Percentiles rank a stretch among this genome's conserved stretches.
phyloP scores from a whole-genome alignment of 1,140 invertebrate genomes.

The Achatina immaculata region DNA sequence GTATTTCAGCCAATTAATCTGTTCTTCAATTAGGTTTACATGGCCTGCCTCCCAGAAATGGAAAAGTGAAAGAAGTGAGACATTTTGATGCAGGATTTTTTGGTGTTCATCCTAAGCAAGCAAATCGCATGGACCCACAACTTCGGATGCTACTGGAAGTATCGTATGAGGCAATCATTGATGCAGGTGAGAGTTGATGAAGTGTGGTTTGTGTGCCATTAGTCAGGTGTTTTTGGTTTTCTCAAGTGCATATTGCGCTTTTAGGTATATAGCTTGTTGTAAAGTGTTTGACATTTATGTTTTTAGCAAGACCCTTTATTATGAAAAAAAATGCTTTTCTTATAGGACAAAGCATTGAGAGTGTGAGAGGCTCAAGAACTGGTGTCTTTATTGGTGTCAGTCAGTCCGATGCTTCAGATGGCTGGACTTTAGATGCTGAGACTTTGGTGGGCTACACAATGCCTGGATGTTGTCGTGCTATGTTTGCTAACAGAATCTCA shows the following conservation, averaged over 20 bases:
- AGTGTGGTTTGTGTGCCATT: not conserved
- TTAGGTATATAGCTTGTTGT: slow-evolving; percentile 63
- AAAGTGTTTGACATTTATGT: not conserved
- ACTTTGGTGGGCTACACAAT: slow-evolving; percentile 90
- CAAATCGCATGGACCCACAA: slow-evolving; percentile 95
- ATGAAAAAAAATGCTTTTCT: not conserved
- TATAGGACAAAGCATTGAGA: slow-evolving; percentile 82
- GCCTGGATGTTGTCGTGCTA: slow-evolving; percentile 91
- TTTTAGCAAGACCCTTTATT: not conserved
- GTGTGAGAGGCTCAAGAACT: slow-evolving; percentile 85
- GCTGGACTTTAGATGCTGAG: slow-evolving; percentile 76
- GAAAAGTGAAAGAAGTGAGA: slow-evolving; percentile 89
- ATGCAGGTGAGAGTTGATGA: slow-evolving; percentile 80
- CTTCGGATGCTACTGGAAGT: slow-evolving; percentile 89
- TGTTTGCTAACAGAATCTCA: slow-evolving; percentile 96
- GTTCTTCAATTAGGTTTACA: slow-evolving; percentile 74
- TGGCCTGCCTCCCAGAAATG: slow-evolving; percentile 86
- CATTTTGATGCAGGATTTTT: slow-evolving; percentile 95
- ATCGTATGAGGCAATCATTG: slow-evolving; percentile 94
- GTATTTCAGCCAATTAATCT: not conserved
- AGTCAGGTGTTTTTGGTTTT: slow-evolving; percentile 76
- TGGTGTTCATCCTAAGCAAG: slow-evolving; percentile 92
- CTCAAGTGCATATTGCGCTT: slow-evolving; percentile 81
- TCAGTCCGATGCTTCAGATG: slow-evolving; percentile 86
- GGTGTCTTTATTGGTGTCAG: slow-evolving; percentile 93